These are phyloP conservation scores for Montipora cactus DNA, from an alignment of 64 coral and sea anemone species.

Conservation along the genomic window DNA sequence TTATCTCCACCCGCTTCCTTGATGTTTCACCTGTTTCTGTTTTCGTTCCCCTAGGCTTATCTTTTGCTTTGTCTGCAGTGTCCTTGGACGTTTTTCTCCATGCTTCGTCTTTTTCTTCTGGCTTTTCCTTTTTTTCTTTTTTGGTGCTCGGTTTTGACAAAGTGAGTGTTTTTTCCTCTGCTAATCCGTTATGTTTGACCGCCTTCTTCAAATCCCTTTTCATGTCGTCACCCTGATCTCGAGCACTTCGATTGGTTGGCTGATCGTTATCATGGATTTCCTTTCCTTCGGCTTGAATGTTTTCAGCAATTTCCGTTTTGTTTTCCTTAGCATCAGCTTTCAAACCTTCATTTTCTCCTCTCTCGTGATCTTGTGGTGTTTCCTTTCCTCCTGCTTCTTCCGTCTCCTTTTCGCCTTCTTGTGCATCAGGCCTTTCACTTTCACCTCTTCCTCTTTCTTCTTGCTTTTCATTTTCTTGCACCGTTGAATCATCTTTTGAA, in stretches of 20 bases:
- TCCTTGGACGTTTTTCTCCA: neutral
- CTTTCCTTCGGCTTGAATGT: too few species aligned
- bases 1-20: neutral
- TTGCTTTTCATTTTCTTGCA: too few species aligned
- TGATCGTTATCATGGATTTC: neutral
- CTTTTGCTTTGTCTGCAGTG: neutral
- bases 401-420: neutral
- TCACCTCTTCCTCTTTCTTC: neutral
- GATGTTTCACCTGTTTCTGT: neutral
- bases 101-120: neutral
- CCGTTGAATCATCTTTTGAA: neutral
- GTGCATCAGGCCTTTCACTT: neutral
- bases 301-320: too few species aligned
- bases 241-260: neutral
- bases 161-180: neutral
- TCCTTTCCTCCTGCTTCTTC: neutral
- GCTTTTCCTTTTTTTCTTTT: neutral
- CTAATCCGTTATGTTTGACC: neutral
- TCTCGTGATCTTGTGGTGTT: neutral
- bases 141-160: neutral
- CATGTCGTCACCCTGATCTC: neutral
- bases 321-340: too few species aligned
- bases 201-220: neutral
- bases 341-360: too few species aligned
- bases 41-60: neutral